phyloP scores from a whole-genome alignment of 2,113 vertebrate genomes.

The Zosterops japonicus region DNA sequence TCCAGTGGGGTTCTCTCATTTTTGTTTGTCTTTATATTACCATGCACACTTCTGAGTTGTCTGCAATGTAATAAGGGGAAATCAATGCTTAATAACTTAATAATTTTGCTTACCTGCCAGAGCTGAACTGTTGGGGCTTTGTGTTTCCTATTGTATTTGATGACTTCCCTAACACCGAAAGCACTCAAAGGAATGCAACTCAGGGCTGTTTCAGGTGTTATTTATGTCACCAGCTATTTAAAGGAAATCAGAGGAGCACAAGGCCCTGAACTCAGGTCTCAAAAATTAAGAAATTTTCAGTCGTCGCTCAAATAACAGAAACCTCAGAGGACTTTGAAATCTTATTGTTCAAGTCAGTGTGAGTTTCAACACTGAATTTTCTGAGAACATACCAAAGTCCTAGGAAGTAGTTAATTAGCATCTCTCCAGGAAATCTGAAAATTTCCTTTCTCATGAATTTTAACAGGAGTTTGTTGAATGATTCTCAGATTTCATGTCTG shows the following conservation, averaged over 20 bases:
- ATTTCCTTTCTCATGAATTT: not conserved
- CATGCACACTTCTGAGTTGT: not conserved
- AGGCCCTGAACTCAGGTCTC: not conserved
- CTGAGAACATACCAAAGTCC: not conserved
- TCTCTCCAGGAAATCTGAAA: not conserved
- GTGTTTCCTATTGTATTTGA: not conserved
- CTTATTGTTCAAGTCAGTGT: not conserved
- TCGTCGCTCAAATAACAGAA: constrained; percentile 3
- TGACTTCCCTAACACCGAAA: not conserved
- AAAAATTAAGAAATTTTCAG: not conserved
- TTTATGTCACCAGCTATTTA: constrained; percentile 17
- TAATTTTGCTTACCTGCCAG: not conserved
- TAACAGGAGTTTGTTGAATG: not conserved
- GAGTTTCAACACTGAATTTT: not conserved
- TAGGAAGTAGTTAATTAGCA: constrained; percentile 20
- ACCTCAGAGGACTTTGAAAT: not conserved
- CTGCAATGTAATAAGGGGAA: not conserved
- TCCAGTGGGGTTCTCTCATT: not conserved
- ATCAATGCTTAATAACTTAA: not conserved
- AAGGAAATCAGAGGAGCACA: not conserved
- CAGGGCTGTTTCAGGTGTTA: constrained; percentile 11
- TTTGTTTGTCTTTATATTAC: not conserved
- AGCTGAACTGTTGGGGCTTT: not conserved
- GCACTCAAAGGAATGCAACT: not conserved
- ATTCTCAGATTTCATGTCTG: not conserved